Evolutionary conservation across 2,797 vertebrate genomes (phyloP).

Genomic region (Semotilus atromaculatus): DNA sequence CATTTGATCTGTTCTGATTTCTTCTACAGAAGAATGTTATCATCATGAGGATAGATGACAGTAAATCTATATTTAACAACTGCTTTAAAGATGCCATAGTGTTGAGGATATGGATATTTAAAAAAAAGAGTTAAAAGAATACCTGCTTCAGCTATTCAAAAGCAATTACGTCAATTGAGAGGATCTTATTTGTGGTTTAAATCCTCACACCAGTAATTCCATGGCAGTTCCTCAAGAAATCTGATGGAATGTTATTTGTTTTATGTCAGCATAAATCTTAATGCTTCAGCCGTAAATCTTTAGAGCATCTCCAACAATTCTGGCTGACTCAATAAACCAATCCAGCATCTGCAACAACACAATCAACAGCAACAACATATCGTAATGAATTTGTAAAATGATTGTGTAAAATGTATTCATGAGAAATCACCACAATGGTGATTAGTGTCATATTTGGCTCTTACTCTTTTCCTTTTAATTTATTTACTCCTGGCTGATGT

Average conservation of each 20-base stretch:
- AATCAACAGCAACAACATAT: slow-evolving; percentile 14
- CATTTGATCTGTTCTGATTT: not conserved
- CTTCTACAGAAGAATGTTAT: not conserved
- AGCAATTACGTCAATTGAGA: slow-evolving; percentile 4
- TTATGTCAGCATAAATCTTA: slow-evolving; percentile 51
- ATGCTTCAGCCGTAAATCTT: slow-evolving; percentile 54
- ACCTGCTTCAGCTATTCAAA: not conserved
- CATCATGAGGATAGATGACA: not conserved
- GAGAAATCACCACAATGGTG: not conserved
- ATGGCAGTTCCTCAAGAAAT: slow-evolving; percentile 36
- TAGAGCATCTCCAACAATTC: slow-evolving; percentile 48
- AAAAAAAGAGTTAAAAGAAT: not conserved
- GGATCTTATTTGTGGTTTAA: slow-evolving; percentile 11
- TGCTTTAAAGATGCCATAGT: not conserved
- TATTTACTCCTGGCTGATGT: not conserved
- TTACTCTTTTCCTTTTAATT: not conserved
- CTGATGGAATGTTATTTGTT: slow-evolving; percentile 32
- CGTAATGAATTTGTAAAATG: slow-evolving; percentile 30
- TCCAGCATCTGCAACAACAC: slow-evolving; percentile 42
- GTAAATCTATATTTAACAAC: not conserved
- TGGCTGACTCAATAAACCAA: slow-evolving; percentile 48
- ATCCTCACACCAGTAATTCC: slow-evolving; percentile 7
- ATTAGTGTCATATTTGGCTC: not conserved
- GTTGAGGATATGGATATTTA: not conserved
- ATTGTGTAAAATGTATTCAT: not conserved